Base-by-base conservation (phyloP, 2,888 invertebrate genomes). In the Hirtodrosophila alboralis region DNA sequence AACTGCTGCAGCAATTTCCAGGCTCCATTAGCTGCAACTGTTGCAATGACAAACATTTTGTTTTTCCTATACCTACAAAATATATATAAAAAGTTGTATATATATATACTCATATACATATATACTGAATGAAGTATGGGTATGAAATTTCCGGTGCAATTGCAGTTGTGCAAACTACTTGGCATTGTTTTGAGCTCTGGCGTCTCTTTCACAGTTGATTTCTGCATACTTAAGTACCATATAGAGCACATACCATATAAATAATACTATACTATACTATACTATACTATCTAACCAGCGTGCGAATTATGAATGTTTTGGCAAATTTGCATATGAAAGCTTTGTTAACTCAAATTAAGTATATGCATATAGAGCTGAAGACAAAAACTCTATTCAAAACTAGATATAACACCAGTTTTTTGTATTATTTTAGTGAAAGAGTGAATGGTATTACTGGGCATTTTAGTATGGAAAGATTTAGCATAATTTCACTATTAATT, bases 41-140 rank as follows among this genome's bases (percentile, higher is more conserved):
- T 54, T 65, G 77, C 81, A 71, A 67, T 74, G 66, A 76, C 44
- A 53, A 60, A 52, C 77, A 51, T 60, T 80, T 80, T 77, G 80
- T 77, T 56, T 61, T 53, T 26, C 54, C 34, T 28, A 41, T 18
- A 48, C 36, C 31, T 10, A 45, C 27, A 33, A n/a, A n/a, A n/a
- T 16, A 28, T 3, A 31, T 6, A 26, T 34, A 4, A 13, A 14
- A 52, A 7, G n/a, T n/a, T n/a, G n/a, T n/a, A 31, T 10, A 47
- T 16, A 12, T 23, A 6, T 7, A 23, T 2, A 7, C 23, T 23
- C 16, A 41, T 16, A 44, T 21, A 30, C 16, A 7, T 14, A 31
- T 23, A 8, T 51, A 31, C 26, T 43, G 33, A 12, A 12, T 12
- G 9, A 12, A 3, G 18, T 23, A 10, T 16, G 3, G 18, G 47